Percentiles rank a stretch among this genome's conserved stretches.
These are phyloP conservation scores for Himalopsyche japonica DNA, from an alignment of 2,888 invertebrate genomes.

Conservation along the genomic window DNA sequence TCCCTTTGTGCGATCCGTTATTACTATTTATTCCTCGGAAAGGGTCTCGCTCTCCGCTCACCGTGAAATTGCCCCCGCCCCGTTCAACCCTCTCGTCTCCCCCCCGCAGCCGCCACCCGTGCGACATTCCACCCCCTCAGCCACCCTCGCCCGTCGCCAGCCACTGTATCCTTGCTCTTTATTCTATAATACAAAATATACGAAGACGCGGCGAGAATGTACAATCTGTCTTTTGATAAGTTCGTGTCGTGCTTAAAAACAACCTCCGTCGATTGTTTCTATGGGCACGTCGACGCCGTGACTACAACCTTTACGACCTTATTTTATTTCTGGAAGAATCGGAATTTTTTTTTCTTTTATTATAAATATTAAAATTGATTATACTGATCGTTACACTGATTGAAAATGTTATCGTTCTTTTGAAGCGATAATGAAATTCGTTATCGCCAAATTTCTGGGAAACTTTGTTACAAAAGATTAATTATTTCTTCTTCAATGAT, in stretches of 20 bases:
- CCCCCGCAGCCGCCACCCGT: conserved; percentile 1
- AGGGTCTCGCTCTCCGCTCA: conserved; percentile 29
- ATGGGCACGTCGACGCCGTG: too few relatives aligned
- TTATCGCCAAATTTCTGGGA: too few relatives aligned
- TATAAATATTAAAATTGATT: too few relatives aligned
- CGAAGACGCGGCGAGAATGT: not conserved
- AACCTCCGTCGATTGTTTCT: not conserved
- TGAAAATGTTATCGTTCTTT: too few relatives aligned
- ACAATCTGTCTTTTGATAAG: not conserved
- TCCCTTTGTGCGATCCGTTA: conserved; percentile 38
- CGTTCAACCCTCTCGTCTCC: not conserved
- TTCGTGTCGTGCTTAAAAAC: not conserved
- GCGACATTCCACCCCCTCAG: not conserved
- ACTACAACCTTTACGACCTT: too few relatives aligned
- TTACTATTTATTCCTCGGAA: conserved; percentile 37
- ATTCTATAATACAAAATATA: not conserved
- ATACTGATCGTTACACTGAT: too few relatives aligned
- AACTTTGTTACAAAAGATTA: too few relatives aligned
- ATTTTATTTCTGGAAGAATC: too few relatives aligned
- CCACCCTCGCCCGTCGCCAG: not conserved
- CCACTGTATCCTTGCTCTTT: not conserved
- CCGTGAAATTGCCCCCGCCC: conserved; percentile 31
- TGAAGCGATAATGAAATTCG: too few relatives aligned
- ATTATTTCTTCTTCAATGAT: too few relatives aligned
- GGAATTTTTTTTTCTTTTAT: too few relatives aligned